Conservation (phyloP, 2,113 vertebrate species). For the Greenwoodochromis staneri region DNA sequence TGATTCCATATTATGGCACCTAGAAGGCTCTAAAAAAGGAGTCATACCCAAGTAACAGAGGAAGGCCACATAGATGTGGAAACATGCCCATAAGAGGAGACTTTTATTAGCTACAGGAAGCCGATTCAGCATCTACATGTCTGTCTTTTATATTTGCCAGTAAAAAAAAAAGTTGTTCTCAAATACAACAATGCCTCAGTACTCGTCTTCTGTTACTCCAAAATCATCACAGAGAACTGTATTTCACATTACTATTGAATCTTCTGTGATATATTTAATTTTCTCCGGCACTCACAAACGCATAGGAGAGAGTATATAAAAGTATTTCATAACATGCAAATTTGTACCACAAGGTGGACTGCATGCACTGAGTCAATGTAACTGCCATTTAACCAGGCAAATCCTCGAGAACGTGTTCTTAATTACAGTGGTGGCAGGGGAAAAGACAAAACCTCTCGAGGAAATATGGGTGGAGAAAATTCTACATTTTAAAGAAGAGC, state of each 20-base stretch:
- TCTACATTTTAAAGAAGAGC: neutral
- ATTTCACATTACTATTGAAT: neutral
- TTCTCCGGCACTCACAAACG: fast-evolving
- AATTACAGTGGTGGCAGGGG: neutral
- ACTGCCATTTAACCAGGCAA: neutral
- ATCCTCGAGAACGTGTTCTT: neutral
- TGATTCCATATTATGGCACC: neutral
- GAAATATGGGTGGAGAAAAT: neutral
- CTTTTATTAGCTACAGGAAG: neutral
- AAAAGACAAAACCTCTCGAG: neutral
- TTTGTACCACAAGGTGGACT: neutral
- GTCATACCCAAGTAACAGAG: neutral
- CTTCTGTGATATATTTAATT: neutral
- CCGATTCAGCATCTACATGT: neutral
- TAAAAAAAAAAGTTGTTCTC: neutral
- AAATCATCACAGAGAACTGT: neutral
- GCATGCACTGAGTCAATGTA: neutral
- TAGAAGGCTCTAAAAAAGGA: neutral
- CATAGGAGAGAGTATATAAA: neutral
- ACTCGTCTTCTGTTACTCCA: neutral
- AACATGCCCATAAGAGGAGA: neutral
- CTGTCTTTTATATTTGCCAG: neutral
- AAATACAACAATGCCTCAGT: neutral
- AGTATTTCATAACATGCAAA: neutral
- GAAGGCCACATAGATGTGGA: neutral